Evolutionary conservation across 2,113 vertebrate species (phyloP).

Genomic region (Cebidichthys violaceus): DNA sequence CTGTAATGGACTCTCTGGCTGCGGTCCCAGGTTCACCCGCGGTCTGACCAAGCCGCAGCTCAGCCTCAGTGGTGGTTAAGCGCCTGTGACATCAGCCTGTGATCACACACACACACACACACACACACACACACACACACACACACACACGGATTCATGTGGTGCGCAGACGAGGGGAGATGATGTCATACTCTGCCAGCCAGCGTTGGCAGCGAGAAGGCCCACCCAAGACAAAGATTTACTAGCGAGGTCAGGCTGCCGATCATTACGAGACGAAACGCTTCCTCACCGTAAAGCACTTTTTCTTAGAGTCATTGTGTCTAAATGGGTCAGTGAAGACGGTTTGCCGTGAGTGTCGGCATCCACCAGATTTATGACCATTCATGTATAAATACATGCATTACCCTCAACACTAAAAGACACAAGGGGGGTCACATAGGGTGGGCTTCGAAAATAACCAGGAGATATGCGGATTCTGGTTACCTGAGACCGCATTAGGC

Average conservation of each 20-base stretch:
- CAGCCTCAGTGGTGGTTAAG: constrained; percentile 64
- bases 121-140: constrained; percentile 41
- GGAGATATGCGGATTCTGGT: constrained; percentile 36
- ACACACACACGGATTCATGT: constrained; percentile 47
- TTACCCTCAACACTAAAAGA: constrained; percentile 44
- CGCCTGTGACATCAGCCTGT: constrained; percentile 70
- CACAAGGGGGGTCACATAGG: constrained; percentile 30
- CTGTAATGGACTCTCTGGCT: constrained; percentile 8
- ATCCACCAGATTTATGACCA: constrained; percentile 29
- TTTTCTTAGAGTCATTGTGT: constrained; percentile 37
- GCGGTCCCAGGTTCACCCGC: constrained; percentile 14
- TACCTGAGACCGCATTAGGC: constrained; percentile 40
- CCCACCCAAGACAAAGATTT: constrained; percentile 69
- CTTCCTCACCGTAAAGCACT: constrained; percentile 51
- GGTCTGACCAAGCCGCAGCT: constrained; percentile 34
- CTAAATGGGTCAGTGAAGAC: constrained; percentile 38
- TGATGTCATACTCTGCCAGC: constrained; percentile 79
- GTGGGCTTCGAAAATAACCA: constrained; percentile 63
- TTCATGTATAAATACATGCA: constrained; percentile 54
- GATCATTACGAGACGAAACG: constrained; percentile 61
- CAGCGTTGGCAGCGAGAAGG: constrained; percentile 52
- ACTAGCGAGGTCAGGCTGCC: constrained; percentile 63
- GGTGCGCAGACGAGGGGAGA: constrained; percentile 47
- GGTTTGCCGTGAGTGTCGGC: constrained; percentile 43
- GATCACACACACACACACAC: constrained; percentile 46